Conservation (phyloP, 2,888 invertebrate species). For the Proisotoma minuta region DNA sequence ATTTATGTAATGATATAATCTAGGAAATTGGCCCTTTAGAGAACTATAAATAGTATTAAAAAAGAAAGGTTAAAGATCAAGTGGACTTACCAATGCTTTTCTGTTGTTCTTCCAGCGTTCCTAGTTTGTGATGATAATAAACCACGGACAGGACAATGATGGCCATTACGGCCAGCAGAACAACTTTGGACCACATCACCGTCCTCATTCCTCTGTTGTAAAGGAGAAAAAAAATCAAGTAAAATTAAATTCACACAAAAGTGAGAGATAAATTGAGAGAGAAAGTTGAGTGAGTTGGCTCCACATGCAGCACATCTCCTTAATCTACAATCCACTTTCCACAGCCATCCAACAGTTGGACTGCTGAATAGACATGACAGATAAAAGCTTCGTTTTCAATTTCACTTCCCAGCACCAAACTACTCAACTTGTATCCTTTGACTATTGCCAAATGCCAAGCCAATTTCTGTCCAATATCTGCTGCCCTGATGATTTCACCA, state of each 20-base stretch:
- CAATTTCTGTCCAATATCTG: background rate
- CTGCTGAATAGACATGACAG: slow-evolving; percentile 12
- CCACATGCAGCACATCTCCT: background rate
- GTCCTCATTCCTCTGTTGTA: slow-evolving; percentile 43
- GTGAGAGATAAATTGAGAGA: background rate
- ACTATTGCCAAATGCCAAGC: background rate
- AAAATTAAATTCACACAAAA: slow-evolving; percentile 1
- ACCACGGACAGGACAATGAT: slow-evolving; percentile 45
- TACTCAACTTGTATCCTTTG: background rate
- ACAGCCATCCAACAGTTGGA: background rate
- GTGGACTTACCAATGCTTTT: slow-evolving; percentile 41
- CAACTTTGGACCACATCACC: slow-evolving; percentile 45
- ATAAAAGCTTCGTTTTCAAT: slow-evolving; percentile 19
- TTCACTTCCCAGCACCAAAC: slow-evolving; percentile 8
- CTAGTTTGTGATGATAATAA: slow-evolving; percentile 46
- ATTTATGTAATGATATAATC: slow-evolving; percentile 12
- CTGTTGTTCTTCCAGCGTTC: slow-evolving; percentile 44
- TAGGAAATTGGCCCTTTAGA: slow-evolving; percentile 4
- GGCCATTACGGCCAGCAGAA: slow-evolving; percentile 42
- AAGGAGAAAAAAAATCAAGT: slow-evolving; percentile 7
- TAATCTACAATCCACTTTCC: slow-evolving; percentile 6
- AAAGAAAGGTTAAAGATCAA: slow-evolving; percentile 4
- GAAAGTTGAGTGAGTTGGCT: background rate
- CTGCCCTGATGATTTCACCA: background rate
- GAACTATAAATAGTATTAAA: slow-evolving; percentile 5